These are phyloP conservation scores for Mormyrus proboscirostris DNA, from an alignment of 2,797 vertebrate species.

Conservation along the genomic window DNA sequence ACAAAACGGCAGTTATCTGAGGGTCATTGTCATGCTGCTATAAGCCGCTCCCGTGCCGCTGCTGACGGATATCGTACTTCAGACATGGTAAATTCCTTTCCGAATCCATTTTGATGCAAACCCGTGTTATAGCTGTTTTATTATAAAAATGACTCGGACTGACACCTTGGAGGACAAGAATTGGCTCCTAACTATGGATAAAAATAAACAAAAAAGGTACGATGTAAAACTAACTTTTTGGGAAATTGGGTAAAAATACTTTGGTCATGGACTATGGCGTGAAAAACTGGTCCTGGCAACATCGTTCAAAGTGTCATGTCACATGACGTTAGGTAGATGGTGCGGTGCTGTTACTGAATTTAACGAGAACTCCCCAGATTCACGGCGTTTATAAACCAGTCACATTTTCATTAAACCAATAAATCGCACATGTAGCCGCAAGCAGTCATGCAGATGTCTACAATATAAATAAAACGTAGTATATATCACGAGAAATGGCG, in stretches of 20 bases:
- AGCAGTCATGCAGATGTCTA: neutral
- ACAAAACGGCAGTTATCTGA: neutral
- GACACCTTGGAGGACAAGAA: neutral
- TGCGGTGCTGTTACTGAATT: neutral
- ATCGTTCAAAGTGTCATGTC: neutral
- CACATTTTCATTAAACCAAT: neutral
- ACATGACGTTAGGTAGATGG: neutral
- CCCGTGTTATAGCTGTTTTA: neutral
- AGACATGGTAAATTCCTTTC: neutral
- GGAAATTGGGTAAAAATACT: neutral
- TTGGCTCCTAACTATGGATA: neutral
- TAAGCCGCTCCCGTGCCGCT: neutral
- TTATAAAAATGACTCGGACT: neutral
- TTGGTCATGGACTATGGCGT: neutral
- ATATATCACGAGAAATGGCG: neutral
- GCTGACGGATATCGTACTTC: neutral
- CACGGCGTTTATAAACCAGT: neutral
- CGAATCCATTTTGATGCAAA: neutral
- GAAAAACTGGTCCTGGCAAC: neutral
- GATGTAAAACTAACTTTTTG: neutral
- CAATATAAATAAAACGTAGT: neutral
- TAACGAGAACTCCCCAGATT: neutral
- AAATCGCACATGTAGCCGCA: neutral
- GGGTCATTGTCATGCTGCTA: neutral
- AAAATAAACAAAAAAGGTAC: neutral